Base-by-base conservation (phyloP, 1,140 invertebrate genomes). In the Leguminivora glycinivorella region DNA sequence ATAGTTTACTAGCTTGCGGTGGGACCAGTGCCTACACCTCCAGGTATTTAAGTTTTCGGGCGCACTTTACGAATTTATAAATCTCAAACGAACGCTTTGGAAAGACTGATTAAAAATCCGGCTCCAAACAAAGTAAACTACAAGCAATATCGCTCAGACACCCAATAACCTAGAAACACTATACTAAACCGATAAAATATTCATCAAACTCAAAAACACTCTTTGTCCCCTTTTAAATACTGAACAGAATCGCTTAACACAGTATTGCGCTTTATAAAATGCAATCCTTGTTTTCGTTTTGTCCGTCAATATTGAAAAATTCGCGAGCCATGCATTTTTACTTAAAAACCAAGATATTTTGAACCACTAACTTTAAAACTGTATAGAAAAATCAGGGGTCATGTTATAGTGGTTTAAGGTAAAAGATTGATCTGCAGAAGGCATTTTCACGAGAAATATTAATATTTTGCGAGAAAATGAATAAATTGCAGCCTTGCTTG, bases 261-360 rank as follows among this genome's bases (percentile, higher is more conserved):
- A 4, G 34, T 12, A 43, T n/a, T 17, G 1, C n/a, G 17, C 17
- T 22, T 52, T 52, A 22, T 52, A 52, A 52, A 52, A 52, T 19
- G 47, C 47, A 52, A 38, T 47, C n/a, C 47, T 22, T 43, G n/a
- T 52, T 52, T 52, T 52, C 47, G 7, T 52, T 52, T 52, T 22
- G 47, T 52, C 47, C 47, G 22, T 52, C 47, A 52, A 52, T 52
- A 52, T 52, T 52, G 47, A n/a, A 52, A 52, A 52, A 52, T 22
- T 52, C 47, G 47, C 43, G 7, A 47, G n/a, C 17, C 9, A 9
- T 52, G 2, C 47, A 1, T 2, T 43, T 43, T 17, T n/a, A 3
- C 47, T 52, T 52, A 6, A 22, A 22, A 52, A 52, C 47, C 47
- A 22, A 9, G 19, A 52, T 52, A 22, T 10, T 2, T 22, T 10